Base-by-base conservation (phyloP, 2,113 vertebrate species). In the Triplophysa tibetana region DNA sequence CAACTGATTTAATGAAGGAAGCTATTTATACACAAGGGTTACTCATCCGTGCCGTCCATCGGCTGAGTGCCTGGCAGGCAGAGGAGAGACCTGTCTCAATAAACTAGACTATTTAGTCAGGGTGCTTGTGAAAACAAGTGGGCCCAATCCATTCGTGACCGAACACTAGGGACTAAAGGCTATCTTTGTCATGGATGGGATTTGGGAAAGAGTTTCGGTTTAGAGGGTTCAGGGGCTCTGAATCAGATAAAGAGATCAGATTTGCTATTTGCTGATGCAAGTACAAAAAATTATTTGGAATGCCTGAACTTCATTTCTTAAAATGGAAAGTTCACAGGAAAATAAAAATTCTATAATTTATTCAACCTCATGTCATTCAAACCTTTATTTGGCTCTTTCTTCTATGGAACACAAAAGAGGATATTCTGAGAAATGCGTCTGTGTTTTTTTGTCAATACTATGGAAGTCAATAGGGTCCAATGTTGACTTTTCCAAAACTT, bases 1-100 rank as follows among this genome's bases (percentile, higher is more conserved):
- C 92, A 95, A 94, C 92, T 90, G 92, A 94, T 92, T 93, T 95
- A 95, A 96, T 93, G 93, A 96, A 93, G 93, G 92, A 23, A 84
- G 89, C 91, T 92, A 94, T 93, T 93, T 94, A 91, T 93, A 92
- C 88, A 87, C 90, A 84, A 54, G 89, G 90, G 89, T 91, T 90
- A 90, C 84, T 91, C 88, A 92, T 89, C 91, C 92, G 85, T 75
- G 85, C 87, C 84, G 84, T 89, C 90, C 82, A 85, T 87, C 89
- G 88, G 89, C 87, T 50, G 61, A 78, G 72, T 10, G 60, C 63
- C 78, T 41, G 48, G 58, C 74, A 67, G 70, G 54, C 76, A 24
- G 69, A 78, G 63, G 64, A 66, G 65, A 66, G 86, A 69, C 33
- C 77, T 76, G 76, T 88, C 84, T 90, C 91, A 92, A 88, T 89